Conservation (phyloP, 1,140 invertebrate species). For the Drosophila leontia region DNA sequence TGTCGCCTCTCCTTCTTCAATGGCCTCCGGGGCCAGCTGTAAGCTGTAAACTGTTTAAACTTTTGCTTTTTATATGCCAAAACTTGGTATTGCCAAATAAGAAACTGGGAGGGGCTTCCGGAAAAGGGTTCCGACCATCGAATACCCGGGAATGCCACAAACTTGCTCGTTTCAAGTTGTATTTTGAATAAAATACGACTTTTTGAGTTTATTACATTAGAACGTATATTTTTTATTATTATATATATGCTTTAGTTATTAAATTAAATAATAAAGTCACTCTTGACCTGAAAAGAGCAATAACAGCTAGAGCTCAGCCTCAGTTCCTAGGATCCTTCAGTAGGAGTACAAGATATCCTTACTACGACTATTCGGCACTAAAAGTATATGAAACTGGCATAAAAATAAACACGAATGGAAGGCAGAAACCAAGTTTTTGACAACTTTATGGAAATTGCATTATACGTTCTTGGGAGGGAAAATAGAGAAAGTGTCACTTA, state of each 20-base stretch:
- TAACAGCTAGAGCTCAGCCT: background rate
- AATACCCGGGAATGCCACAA: background rate
- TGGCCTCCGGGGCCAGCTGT: constrained; percentile 9
- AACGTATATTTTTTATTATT: background rate
- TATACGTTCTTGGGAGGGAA: background rate
- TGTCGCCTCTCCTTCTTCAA: background rate
- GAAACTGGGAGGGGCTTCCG: background rate
- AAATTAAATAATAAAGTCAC: background rate
- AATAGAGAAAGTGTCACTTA: constrained; percentile 33
- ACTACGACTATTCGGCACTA: background rate
- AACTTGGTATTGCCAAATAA: background rate
- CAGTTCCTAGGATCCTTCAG: background rate
- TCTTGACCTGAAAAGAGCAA: no score
- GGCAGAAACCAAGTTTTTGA: constrained; percentile 27
- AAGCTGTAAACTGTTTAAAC: constrained; percentile 12
- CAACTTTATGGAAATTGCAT: constrained; percentile 43
- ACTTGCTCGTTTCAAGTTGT: background rate
- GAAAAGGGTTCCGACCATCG: background rate
- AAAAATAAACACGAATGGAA: constrained; percentile 36
- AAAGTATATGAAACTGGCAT: constrained; percentile 2
- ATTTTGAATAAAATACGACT: background rate
- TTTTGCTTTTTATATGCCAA: background rate
- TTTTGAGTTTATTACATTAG: background rate
- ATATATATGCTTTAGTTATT: background rate
- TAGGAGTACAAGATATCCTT: no score